phyloP scores from a whole-genome alignment of 2,113 vertebrate genomes.

The Coptodon rendalli region DNA sequence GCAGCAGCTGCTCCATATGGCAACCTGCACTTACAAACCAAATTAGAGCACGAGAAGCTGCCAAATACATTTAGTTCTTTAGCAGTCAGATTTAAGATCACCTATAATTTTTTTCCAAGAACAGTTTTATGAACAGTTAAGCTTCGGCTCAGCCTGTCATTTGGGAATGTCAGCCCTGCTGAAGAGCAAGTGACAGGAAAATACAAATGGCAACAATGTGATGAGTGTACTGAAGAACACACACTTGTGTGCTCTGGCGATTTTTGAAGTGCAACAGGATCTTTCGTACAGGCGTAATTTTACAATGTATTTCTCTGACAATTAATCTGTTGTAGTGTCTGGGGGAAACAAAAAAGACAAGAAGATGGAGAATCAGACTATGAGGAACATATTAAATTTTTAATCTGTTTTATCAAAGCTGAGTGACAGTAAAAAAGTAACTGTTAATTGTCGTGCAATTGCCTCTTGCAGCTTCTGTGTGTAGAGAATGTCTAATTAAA shows the following conservation, averaged over 20 bases:
- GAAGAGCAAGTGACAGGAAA: neutral
- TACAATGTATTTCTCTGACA: neutral
- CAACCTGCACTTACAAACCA: slow-evolving; percentile 32
- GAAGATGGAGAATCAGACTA: neutral
- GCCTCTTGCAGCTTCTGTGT: neutral
- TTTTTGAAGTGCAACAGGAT: neutral
- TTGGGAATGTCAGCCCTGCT: slow-evolving; percentile 8
- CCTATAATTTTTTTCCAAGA: neutral
- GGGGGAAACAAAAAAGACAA: neutral
- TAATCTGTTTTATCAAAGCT: neutral
- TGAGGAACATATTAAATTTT: neutral
- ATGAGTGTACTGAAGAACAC: neutral
- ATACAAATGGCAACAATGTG: neutral
- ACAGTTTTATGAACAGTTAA: neutral
- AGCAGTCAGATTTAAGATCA: neutral
- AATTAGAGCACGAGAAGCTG: slow-evolving; percentile 4
- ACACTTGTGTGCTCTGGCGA: neutral
- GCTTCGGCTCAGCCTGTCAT: neutral
- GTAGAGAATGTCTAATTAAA: slow-evolving; percentile 43
- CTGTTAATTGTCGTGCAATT: neutral
- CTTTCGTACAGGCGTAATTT: neutral
- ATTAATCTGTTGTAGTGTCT: neutral
- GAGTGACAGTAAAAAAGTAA: neutral
- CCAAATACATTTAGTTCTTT: neutral
- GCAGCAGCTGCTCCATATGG: slow-evolving; percentile 35